Conservation (phyloP, 2,797 vertebrate species). For the Crenuchus spilurus region DNA sequence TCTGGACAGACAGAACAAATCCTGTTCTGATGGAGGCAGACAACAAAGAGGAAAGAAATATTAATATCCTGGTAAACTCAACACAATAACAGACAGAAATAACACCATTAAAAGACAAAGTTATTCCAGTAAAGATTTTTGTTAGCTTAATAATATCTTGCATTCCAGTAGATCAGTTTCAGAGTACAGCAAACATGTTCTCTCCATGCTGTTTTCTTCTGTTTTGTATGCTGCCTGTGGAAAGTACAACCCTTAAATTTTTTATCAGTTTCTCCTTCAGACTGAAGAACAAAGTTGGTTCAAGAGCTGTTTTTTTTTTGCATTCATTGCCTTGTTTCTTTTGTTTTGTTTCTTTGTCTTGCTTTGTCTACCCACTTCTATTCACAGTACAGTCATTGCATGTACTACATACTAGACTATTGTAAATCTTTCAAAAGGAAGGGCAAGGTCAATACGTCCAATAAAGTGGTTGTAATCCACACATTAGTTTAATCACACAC, state of each 20-base stretch:
- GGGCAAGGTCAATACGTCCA: no score
- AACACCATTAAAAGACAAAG: background rate
- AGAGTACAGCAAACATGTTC: background rate
- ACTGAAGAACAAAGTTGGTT: constrained; percentile 14
- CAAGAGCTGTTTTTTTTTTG: constrained; percentile 16
- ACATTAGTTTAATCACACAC: no score
- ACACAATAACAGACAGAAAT: no score
- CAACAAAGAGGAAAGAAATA: background rate
- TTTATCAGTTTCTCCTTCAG: constrained; percentile 8
- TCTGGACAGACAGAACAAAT: background rate
- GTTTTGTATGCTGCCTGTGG: background rate
- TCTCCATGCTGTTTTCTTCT: constrained; percentile 1
- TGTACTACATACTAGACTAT: background rate
- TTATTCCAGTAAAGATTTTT: background rate
- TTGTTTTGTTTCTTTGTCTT: background rate
- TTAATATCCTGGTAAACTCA: no score
- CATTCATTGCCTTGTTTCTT: background rate
- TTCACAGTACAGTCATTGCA: background rate
- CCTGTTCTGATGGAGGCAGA: background rate
- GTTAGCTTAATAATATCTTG: background rate
- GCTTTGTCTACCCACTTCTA: background rate
- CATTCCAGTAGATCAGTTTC: background rate
- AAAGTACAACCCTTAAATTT: background rate
- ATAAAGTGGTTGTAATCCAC: no score
- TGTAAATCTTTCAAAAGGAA: background rate